phyloP scores from a whole-genome alignment of 2,888 invertebrate genomes.

The Unio pictorum region DNA sequence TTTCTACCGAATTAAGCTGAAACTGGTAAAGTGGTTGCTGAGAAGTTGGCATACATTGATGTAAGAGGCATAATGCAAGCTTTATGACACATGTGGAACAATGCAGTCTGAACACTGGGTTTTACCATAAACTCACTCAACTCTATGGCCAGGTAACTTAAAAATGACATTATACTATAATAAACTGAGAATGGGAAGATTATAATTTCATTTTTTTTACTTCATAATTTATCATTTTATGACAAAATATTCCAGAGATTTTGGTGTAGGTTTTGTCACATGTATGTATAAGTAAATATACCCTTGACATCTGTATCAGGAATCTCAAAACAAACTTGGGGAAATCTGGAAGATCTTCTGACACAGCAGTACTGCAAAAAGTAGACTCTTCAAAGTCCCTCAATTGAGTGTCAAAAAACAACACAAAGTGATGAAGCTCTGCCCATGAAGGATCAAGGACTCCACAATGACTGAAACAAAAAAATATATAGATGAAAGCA shows the following conservation, averaged over 20 bases:
- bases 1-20: no score
- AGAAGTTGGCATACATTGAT: no score
- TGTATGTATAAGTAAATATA: slow-evolving; percentile 3
- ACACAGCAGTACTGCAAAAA: slow-evolving; percentile 26
- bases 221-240: no score
- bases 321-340: slow-evolving; percentile 45
- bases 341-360: slow-evolving; percentile 42
- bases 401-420: slow-evolving; percentile 42
- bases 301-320: slow-evolving; percentile 51
- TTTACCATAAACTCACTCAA: no score
- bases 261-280: neutral
- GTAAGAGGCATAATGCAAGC: no score
- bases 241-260: no score
- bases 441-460: slow-evolving; percentile 35
- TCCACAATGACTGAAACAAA: slow-evolving; percentile 24
- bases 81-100: no score
- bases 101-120: no score
- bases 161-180: no score
- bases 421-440: slow-evolving; percentile 47
- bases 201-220: neutral
- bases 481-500: no score
- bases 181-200: neutral
- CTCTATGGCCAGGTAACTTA: no score
- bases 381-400: slow-evolving; percentile 30
- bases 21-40: no score